Evolutionary conservation across 2,113 vertebrate genomes (phyloP).

Genomic region (Turdus rufiventris): DNA sequence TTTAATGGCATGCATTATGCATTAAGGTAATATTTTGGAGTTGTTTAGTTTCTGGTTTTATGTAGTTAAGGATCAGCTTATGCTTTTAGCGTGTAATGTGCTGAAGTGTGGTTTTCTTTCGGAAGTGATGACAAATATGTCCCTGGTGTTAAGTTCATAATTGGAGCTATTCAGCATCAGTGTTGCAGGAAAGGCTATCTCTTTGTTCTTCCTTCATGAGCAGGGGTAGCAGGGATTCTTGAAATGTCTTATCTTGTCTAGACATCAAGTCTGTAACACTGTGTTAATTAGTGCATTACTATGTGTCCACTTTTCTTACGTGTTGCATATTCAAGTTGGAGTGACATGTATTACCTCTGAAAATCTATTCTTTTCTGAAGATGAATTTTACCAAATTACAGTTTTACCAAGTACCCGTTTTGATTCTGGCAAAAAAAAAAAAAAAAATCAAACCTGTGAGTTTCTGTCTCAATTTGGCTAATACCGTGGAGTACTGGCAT

Average conservation of each 20-base stretch:
- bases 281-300: slow-evolving; percentile 55
- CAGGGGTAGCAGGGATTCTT: slow-evolving; percentile 43
- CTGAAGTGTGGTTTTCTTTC: neutral
- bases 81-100: slow-evolving; percentile 10
- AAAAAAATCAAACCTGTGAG: neutral
- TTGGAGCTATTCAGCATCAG: slow-evolving; percentile 9
- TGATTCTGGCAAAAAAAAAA: slow-evolving; percentile 34
- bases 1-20: neutral
- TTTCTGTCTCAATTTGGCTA: neutral
- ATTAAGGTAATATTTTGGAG: neutral
- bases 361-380: slow-evolving; percentile 26
- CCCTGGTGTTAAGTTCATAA: slow-evolving; percentile 16
- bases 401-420: neutral
- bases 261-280: slow-evolving; percentile 75
- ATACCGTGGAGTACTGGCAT: neutral
- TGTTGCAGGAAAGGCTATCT: slow-evolving; percentile 50
- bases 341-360: slow-evolving; percentile 19
- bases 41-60: neutral
- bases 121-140: slow-evolving; percentile 11
- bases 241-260: slow-evolving; percentile 79
- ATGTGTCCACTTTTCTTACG: slow-evolving; percentile 45
- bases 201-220: slow-evolving; percentile 54
- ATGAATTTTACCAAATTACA: neutral
- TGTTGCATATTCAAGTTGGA: slow-evolving; percentile 24
- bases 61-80: neutral